Evolutionary conservation across 2,113 vertebrate species (phyloP), one percentile per base, ranked within the genome.

Genomic region (Origma solitaria): DNA sequence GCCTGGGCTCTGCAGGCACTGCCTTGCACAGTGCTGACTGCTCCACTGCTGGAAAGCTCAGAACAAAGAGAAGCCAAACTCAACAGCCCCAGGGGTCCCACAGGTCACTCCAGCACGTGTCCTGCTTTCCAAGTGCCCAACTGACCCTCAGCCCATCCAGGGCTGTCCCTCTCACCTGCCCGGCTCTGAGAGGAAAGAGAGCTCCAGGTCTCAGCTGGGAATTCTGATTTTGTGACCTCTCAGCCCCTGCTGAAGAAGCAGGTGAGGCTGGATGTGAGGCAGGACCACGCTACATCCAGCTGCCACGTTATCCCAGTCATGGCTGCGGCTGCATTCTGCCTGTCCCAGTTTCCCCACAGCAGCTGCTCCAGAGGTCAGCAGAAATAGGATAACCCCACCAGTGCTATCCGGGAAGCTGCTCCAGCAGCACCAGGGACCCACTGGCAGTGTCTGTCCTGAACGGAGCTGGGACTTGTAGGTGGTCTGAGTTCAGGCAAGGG

Each of bases 1-100:
- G 19, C 2, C 0, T 20, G 0, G 0, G 61, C 22, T 3, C 0
- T 7, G 3, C 57, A 54, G 56, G 40, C 14, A 0, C 9, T 50
- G 60, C 40, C 70, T 20, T 7, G 54, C 50, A 22, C 0, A 0
- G 19, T 27, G 65, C n/a, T 45, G 47, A 28, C 61, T 88, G 56
- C 57, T 79, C 37, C 47, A 10, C 47, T 30, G 44, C 82, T 53
- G 31, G 22, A 28, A 87, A 70, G n/a, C 50, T 66, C 73, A 31
- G 31, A 89, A 27, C 17, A 42, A 73, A 28, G 20, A 50, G 17
- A 66, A 78, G 14, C 37, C 45, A 50, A 73, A 35, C 27, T 12
- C 37, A 8, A 4, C 35, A 78, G 78, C 22, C 50, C 19, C 3
- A 2, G 37, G 28, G 11, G 15, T 45, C 19, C 54, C 65, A 42